Percentiles rank a stretch among this genome's conserved stretches.
Evolutionary conservation across 2,888 invertebrate genomes (phyloP).

Genomic region (Cephus runcator): DNA sequence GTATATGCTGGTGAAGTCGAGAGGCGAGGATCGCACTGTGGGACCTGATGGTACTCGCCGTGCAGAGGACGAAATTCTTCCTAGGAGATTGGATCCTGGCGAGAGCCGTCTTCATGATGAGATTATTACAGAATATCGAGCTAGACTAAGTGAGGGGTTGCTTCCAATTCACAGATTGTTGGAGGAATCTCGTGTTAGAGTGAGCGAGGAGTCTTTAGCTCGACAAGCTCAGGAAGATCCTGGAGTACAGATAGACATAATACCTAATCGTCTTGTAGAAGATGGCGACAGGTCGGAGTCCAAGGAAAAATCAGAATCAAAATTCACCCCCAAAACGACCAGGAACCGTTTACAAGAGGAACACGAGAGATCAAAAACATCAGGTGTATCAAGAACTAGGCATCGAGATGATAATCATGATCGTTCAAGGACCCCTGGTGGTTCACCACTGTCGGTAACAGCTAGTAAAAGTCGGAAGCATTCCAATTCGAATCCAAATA

Average conservation of each 20-base stretch:
- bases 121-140: constrained; percentile 51
- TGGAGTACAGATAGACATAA: constrained; percentile 20
- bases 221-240: constrained; percentile 39
- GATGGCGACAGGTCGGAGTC: constrained; percentile 15
- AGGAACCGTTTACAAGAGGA: constrained; percentile 38
- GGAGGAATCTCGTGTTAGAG: constrained; percentile 53
- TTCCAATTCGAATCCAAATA: background rate
- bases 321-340: constrained; percentile 31
- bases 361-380: constrained; percentile 33
- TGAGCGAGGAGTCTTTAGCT: constrained; percentile 54
- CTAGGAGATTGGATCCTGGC: constrained; percentile 31
- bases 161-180: constrained; percentile 53
- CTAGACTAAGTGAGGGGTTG: constrained; percentile 49
- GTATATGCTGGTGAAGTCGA: constrained; percentile 29
- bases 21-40: constrained; percentile 15
- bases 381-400: constrained; percentile 22
- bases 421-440: background rate
- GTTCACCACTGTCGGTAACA: background rate
- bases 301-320: background rate
- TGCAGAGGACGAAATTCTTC: constrained; percentile 21
- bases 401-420: background rate
- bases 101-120: constrained; percentile 43
- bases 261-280: constrained; percentile 23
- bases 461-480: background rate
- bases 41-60: constrained; percentile 6